phyloP scores from a whole-genome alignment of 2,888 invertebrate species.

The Melieria picta region DNA sequence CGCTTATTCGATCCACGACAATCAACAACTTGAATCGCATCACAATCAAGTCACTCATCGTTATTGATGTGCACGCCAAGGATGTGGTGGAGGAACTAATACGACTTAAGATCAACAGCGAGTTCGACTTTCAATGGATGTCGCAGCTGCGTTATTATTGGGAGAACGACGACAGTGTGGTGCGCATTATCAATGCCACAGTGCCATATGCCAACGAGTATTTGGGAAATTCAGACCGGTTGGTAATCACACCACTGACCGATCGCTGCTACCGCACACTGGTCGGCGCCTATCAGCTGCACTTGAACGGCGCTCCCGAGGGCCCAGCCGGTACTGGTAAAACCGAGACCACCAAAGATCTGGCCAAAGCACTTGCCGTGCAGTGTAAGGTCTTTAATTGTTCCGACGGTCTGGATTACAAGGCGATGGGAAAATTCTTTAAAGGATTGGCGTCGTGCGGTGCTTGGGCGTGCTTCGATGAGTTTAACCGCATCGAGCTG shows the following conservation, averaged over 20 bases:
- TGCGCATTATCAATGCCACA: constrained; percentile 75
- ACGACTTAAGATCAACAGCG: constrained; percentile 67
- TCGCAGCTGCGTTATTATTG: constrained; percentile 79
- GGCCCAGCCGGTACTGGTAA: constrained; percentile 89
- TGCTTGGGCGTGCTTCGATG: constrained; percentile 81
- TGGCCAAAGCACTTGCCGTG: constrained; percentile 90
- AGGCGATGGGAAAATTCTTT: constrained; percentile 78
- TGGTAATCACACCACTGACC: constrained; percentile 72
- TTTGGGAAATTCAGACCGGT: constrained; percentile 74
- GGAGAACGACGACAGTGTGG: constrained; percentile 69
- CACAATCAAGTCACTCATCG: constrained; percentile 76
- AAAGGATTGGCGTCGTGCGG: constrained; percentile 78
- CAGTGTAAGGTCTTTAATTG: constrained; percentile 83
- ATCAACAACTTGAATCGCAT: constrained; percentile 71
- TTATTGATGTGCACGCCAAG: constrained; percentile 77
- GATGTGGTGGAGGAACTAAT: constrained; percentile 73
- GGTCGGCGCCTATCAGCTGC: constrained; percentile 76
- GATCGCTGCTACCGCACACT: constrained; percentile 77
- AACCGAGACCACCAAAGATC: constrained; percentile 91
- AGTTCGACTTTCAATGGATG: constrained; percentile 77
- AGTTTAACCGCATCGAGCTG: constrained; percentile 77
- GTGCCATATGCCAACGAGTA: constrained; percentile 79
- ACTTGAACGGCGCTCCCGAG: constrained; percentile 76
- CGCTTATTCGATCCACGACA: constrained; percentile 70
- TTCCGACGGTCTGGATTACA: constrained; percentile 77